Percentiles rank a stretch among this genome's conserved stretches.
Evolutionary conservation across 2,888 invertebrate genomes (phyloP).

Genomic region (Platynereis dumerilii): DNA sequence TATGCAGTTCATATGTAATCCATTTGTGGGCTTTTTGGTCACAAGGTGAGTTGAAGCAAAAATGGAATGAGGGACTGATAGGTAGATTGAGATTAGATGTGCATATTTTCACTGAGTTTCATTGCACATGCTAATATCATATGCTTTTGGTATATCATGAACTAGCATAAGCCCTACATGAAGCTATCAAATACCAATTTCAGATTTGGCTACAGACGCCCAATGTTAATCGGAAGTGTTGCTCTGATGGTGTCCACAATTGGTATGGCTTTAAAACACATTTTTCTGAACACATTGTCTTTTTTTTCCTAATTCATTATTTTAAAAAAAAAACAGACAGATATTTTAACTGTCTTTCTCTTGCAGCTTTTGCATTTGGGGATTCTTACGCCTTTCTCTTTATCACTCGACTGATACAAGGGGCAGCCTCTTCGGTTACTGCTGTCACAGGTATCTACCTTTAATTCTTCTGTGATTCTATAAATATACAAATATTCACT

Average conservation of each 20-base stretch:
- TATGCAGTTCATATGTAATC: conserved; percentile 37
- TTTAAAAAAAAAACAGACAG: background rate
- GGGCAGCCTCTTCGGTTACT: conserved; percentile 33
- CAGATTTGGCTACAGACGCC: conserved; percentile 25
- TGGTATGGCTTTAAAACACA: background rate
- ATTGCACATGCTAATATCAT: too few species aligned
- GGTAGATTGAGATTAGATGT: too few species aligned
- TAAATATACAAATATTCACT: too few species aligned
- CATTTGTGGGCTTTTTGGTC: conserved; percentile 34
- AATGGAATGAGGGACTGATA: background rate
- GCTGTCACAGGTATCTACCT: conserved; percentile 35
- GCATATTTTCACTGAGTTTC: too few species aligned
- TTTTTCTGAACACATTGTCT: conserved; percentile 3
- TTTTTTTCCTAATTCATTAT: background rate
- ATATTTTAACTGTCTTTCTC: background rate
- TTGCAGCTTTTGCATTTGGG: conserved; percentile 35
- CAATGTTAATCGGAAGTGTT: conserved; percentile 8
- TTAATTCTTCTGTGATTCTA: too few species aligned
- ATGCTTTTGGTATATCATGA: too few species aligned
- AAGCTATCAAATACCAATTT: too few species aligned
- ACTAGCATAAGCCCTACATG: too few species aligned
- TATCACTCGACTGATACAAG: conserved; percentile 31
- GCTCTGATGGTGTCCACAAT: background rate
- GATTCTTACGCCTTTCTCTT: conserved; percentile 29
- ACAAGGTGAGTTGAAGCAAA: conserved; percentile 27